Conservation (phyloP, 2,797 vertebrate genomes). For the Brachyalestes nurse region DNA sequence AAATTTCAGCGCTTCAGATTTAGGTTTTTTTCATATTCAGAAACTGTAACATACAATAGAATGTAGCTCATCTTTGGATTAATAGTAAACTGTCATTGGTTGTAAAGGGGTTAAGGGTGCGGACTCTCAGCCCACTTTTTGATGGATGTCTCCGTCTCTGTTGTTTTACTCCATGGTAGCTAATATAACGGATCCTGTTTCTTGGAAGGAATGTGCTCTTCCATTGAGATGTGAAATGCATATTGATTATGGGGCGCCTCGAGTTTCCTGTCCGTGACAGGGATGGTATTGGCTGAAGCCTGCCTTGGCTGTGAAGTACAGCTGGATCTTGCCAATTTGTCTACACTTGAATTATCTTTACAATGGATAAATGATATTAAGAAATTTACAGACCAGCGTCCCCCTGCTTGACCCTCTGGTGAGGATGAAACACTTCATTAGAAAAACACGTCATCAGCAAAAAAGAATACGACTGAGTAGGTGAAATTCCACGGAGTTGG, state of each 20-base stretch:
- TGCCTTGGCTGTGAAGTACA: slow-evolving; percentile 53
- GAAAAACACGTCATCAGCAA: slow-evolving; percentile 33
- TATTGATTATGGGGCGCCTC: slow-evolving; percentile 65
- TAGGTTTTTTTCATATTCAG: slow-evolving; percentile 45
- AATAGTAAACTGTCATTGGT: slow-evolving; percentile 44
- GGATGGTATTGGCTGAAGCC: slow-evolving; percentile 59
- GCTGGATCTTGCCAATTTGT: slow-evolving; percentile 54
- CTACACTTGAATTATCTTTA: slow-evolving; percentile 61
- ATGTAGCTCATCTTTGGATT: slow-evolving; percentile 52
- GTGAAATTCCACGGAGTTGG: slow-evolving; percentile 18
- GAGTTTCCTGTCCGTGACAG: slow-evolving; percentile 62
- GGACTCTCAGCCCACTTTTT: slow-evolving; percentile 50
- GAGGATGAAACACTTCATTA: slow-evolving; percentile 51
- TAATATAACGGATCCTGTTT: slow-evolving; percentile 65
- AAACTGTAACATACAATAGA: slow-evolving; percentile 41
- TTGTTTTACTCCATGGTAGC: slow-evolving; percentile 59
- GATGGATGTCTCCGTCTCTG: slow-evolving; percentile 59
- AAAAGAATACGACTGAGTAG: slow-evolving; percentile 10
- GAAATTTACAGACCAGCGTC: slow-evolving; percentile 51
- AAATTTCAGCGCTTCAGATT: slow-evolving; percentile 45
- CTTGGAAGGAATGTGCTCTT: slow-evolving; percentile 66
- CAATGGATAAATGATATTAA: slow-evolving; percentile 53
- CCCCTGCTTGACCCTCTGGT: slow-evolving; percentile 29
- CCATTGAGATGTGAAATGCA: slow-evolving; percentile 63
- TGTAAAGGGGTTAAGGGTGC: slow-evolving; percentile 36